These are phyloP conservation scores for Nettapus auritus DNA, from an alignment of 2,113 vertebrate species.

Conservation along the genomic window DNA sequence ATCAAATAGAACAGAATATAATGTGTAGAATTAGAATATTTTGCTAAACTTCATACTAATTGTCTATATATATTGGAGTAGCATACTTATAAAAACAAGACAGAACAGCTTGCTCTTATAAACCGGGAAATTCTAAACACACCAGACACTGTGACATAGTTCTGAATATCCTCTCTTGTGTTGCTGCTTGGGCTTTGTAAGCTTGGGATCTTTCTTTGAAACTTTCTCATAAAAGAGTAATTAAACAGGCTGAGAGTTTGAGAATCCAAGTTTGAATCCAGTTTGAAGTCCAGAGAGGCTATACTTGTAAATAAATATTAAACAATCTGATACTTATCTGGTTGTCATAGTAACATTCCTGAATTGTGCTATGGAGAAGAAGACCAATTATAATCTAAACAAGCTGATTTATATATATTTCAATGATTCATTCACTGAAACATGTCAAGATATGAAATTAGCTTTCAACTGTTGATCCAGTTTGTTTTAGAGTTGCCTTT, in stretches of 20 bases:
- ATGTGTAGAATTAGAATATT: background rate
- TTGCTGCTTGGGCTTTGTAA: background rate
- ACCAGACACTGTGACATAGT: background rate
- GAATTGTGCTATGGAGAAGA: background rate
- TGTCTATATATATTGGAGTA: background rate
- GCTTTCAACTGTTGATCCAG: background rate
- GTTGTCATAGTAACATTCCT: conserved; percentile 5
- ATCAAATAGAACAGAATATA: background rate
- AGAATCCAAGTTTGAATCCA: background rate
- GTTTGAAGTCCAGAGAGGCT: background rate
- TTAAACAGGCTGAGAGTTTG: background rate
- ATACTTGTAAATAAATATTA: background rate
- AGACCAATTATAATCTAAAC: background rate
- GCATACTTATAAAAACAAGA: background rate
- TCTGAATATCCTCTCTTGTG: background rate
- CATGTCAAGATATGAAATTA: background rate
- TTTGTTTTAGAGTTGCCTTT: background rate
- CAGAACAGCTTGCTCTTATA: background rate
- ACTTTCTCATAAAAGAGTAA: background rate
- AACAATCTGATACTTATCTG: background rate
- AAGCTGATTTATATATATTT: background rate
- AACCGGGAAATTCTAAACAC: background rate
- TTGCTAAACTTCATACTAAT: background rate
- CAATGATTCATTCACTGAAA: background rate
- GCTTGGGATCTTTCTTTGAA: background rate